Base-by-base conservation (phyloP, 2,113 vertebrate genomes). In the Sciurus niger region DNA sequence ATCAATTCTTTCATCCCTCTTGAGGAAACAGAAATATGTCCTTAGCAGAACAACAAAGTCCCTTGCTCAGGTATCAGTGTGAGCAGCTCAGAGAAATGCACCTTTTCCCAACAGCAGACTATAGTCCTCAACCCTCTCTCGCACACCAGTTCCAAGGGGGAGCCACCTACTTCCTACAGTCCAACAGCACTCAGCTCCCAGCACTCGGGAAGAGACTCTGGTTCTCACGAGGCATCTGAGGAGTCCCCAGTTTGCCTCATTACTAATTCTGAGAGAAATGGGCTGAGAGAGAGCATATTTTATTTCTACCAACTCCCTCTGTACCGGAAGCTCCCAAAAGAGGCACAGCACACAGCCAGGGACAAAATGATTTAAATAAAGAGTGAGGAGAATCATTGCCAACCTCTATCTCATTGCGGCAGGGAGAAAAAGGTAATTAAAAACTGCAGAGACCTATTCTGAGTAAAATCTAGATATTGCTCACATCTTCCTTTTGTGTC, bases 391-490 rank as follows among this genome's bases (percentile, higher is more conserved):
- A 88, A 88, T 13, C 22, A 48, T 30, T 34, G 84, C 67, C 55
- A 68, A 25, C 22, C 68, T 24, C 63, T 8, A n/a, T 20, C 65
- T 32, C 37, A 67, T 1, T 74, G 76, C 43, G 46, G 5, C 0
- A 87, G 92, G 63, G 43, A 67, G 28, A 92, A n/a, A 22, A 70
- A 82, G 67, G 70, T 28, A 60, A 91, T 28, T 28, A 72, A 84
- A 72, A 93, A 76, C 76, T 12, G 20, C 79, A 82, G 80, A 30
- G 84, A n/a, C 25, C 67, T 68, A 84, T 60, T 65, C 3, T 89
- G 70, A 92, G 68, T 17, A 40, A 94, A 96, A 85, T 82, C 84
- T 30, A 76, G 68, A 89, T 53, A 85, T 55, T 73, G 73, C 67
- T 93, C 34, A 63, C 9, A 65, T 30, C 9, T 6, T 55, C 48